A percentile compares a stretch with the other conserved stretches of the same genome.
Conservation (phyloP, 2,113 vertebrate species). For the Chaetodon trifascialis region DNA sequence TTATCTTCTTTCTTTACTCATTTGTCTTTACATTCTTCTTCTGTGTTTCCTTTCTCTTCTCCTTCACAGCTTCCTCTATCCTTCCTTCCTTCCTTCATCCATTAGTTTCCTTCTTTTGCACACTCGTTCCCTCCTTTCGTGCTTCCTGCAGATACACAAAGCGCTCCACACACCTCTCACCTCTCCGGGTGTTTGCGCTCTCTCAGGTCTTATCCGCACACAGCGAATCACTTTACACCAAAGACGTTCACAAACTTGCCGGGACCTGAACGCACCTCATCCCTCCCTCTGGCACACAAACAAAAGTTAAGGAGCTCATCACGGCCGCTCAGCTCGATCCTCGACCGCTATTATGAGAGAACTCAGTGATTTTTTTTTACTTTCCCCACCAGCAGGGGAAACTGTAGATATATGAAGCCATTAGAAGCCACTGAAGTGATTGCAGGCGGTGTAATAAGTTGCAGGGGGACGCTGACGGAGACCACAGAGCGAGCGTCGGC, state of each 20-base stretch:
- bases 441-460: conserved; percentile 5
- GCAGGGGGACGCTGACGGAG: not conserved
- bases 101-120: too few relatives aligned
- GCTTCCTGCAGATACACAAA: not conserved
- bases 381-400: not conserved
- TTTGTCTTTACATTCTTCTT: too few relatives aligned
- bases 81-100: too few relatives aligned
- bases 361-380: not conserved
- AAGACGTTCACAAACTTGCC: not conserved
- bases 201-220: not conserved
- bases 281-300: not conserved
- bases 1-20: not conserved
- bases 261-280: not conserved
- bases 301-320: not conserved
- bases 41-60: too few relatives aligned
- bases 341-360: not conserved
- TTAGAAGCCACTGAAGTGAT: not conserved
- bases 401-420: conserved; percentile 22
- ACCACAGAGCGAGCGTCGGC: not conserved
- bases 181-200: not conserved
- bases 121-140: too few relatives aligned
- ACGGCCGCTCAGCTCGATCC: not conserved
- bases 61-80: too few relatives aligned
- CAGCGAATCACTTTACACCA: not conserved
- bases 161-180: not conserved